Evolutionary conservation across 2,113 vertebrate species (phyloP), one percentile per base, ranked within the genome.

Genomic region (Arvicanthis niloticus): DNA sequence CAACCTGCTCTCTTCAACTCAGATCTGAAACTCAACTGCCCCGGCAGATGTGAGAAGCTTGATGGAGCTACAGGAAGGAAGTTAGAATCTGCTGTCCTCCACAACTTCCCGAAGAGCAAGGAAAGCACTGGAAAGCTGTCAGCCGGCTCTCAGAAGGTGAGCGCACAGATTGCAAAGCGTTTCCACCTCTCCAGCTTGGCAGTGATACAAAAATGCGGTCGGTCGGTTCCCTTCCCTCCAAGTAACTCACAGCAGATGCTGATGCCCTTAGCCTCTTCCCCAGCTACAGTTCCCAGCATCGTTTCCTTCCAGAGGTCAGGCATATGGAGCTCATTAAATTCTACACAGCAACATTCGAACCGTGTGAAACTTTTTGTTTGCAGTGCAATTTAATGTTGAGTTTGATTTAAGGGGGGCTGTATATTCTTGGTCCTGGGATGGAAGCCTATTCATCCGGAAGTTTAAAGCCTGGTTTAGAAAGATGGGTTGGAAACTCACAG

Each of bases 301-400:
- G 29, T 70, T 94, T 96, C 77, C 97, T 97, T 93, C 77, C 92
- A 97, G 97, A 97, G 97, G 96, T 97, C 97, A 96, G 89, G 68
- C 97, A 97, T 95, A 89, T 97, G 97, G 98, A 98, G 96, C 95
- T 97, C 97, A 97, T 98, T 98, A 98, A 97, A 87, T 56, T 68
- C 86, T 73, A 77, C 62, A 76, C 51, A 37, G 96, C 86, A 95
- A 85, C 91, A 96, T 91, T 91, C 93, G 51, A 88, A 95, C 95
- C 67, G 78, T 96, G 94, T 97, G 91, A 96, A 96, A 95, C 88
- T 96, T 97, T 95, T 78, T 95, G 88, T 97, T 93, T 94, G 78
- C 91, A 53, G 19, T 91, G 87, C 91, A 81, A 60, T 84, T 96
- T 89, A 92, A 94, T 58, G 94, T 58, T 89, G 73, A 92, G 42